Percentiles rank a stretch among this genome's conserved stretches.
These are phyloP conservation scores for Brachionus koreanus DNA, from an alignment of 1,140 invertebrate species.

Conservation along the genomic window DNA sequence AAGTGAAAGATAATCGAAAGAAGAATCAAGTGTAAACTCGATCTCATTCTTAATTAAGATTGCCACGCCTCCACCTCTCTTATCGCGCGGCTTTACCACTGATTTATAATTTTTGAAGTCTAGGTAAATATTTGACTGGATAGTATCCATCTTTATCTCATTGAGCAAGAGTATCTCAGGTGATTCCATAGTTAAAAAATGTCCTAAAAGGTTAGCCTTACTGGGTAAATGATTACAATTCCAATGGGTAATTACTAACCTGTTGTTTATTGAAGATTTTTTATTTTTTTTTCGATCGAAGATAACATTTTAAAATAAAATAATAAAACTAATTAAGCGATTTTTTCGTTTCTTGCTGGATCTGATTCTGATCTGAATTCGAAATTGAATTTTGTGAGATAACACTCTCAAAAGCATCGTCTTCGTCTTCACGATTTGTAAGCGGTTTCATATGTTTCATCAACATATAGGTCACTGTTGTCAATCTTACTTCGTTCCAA, in stretches of 20 bases:
- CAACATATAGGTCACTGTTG: too few relatives aligned
- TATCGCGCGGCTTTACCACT: neutral
- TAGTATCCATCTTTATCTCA: neutral
- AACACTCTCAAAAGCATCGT: neutral
- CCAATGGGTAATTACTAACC: too few relatives aligned
- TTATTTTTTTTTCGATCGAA: too few relatives aligned
- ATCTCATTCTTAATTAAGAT: neutral
- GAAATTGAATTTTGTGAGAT: neutral
- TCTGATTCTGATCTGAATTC: neutral
- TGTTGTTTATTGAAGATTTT: too few relatives aligned
- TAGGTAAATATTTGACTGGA: neutral
- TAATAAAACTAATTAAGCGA: too few relatives aligned
- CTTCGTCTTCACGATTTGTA: neutral
- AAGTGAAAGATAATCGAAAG: neutral
- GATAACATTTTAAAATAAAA: too few relatives aligned
- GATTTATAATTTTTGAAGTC: neutral
- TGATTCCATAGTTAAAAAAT: neutral
- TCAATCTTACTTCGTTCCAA: too few relatives aligned
- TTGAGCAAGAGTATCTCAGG: neutral
- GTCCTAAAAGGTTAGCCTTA: neutral
- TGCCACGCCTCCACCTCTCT: neutral
- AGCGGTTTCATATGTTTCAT: neutral
- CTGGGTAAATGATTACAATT: too few relatives aligned
- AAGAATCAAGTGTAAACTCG: neutral
- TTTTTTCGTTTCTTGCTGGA: neutral